Evolutionary conservation across 2,797 vertebrate species (phyloP).

Genomic region (Bovichtus diacanthus): DNA sequence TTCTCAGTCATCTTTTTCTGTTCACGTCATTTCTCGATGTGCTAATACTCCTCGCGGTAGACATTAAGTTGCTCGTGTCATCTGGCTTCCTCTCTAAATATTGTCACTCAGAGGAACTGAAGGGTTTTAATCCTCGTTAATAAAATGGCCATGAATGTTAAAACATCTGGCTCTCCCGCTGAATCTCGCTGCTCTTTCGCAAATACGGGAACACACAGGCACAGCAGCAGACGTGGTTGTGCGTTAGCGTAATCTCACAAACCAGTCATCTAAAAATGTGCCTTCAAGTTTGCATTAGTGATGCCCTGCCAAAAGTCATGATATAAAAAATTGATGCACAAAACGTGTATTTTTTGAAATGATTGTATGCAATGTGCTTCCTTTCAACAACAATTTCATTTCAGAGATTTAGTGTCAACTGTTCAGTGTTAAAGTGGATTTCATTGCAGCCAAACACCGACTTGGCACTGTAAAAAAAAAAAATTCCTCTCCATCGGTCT

Average conservation of each 20-base stretch:
- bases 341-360: background rate
- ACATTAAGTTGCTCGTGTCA: constrained; percentile 24
- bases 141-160: constrained; percentile 31
- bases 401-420: background rate
- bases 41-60: constrained; percentile 6
- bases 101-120: constrained; percentile 34
- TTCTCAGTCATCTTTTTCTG: background rate
- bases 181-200: constrained; percentile 6
- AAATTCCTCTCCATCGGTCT: background rate
- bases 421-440: background rate
- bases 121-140: constrained; percentile 53
- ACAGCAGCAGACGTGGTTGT: background rate
- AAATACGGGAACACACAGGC: constrained; percentile 9
- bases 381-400: background rate
- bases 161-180: constrained; percentile 33
- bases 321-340: background rate
- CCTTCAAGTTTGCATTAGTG: background rate
- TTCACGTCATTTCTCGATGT: background rate
- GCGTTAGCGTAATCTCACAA: constrained; percentile 16
- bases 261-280: background rate
- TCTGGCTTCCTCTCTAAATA: constrained; percentile 41
- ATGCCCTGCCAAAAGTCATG: background rate
- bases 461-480: constrained; percentile 3
- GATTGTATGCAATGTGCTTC: background rate
- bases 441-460: constrained; percentile 1